These are phyloP conservation scores for Cinclus cinclus DNA, from an alignment of 2,113 vertebrate genomes.

Conservation along the genomic window DNA sequence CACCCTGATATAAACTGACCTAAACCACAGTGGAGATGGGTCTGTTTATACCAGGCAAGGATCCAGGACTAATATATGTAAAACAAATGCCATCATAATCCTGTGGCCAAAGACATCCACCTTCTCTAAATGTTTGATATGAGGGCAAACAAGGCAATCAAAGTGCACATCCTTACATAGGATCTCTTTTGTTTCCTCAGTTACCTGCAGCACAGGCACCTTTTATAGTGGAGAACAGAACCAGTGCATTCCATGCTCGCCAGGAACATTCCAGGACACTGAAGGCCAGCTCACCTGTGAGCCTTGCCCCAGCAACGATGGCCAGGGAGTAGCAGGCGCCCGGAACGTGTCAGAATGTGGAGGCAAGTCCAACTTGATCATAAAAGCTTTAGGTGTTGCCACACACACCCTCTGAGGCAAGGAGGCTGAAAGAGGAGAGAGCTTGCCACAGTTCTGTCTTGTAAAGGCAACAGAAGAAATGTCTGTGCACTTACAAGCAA, in stretches of 20 bases:
- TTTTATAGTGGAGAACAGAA: slow-evolving; percentile 88
- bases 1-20: neutral
- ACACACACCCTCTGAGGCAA: neutral
- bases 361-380: slow-evolving; percentile 74
- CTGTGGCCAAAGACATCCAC: neutral
- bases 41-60: neutral
- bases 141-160: neutral
- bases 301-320: slow-evolving; percentile 87
- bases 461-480: neutral
- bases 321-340: slow-evolving; percentile 82
- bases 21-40: neutral
- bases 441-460: neutral
- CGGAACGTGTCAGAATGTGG: slow-evolving; percentile 91
- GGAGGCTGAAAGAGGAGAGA: neutral
- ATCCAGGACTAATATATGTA: neutral
- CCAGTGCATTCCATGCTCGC: slow-evolving; percentile 82
- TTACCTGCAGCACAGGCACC: slow-evolving; percentile 85
- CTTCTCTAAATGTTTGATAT: neutral
- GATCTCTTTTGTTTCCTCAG: slow-evolving; percentile 70
- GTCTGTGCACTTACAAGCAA: neutral
- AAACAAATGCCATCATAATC: neutral
- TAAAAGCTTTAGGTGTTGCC: neutral
- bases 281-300: slow-evolving; percentile 90
- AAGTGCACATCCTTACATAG: neutral
- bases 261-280: slow-evolving; percentile 90